Evolutionary conservation across 2,113 vertebrate species (phyloP), one percentile per base, ranked within the genome.

Genomic region (Laticauda laticaudata): DNA sequence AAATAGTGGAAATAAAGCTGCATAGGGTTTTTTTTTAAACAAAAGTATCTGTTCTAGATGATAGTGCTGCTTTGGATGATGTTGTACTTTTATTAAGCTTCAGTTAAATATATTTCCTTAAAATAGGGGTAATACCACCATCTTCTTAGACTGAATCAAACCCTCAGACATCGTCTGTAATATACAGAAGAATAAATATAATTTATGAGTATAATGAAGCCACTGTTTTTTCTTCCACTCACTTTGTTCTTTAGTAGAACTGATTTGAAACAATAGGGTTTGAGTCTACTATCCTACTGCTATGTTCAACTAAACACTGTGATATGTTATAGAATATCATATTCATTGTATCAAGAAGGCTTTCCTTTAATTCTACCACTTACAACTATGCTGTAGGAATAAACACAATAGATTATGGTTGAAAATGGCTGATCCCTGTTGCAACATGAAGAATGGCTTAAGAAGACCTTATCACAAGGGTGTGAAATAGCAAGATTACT

Each of bases 241-340:
- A 26, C 39, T 20, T 39, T 69, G 86, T 34, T 88, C 24, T 45
- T 21, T 51, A 26, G 34, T 92, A 87, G n/a, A 53, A 56, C 43
- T 26, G 34, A 34, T 88, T 12, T 69, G 12, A 51, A 95, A 93
- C 90, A 93, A 95, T 92, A 29, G 75, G 75, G 75, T 81, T 81
- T 43, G 18, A 81, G 34, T 81, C 3, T 81, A 43, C 75, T 43
- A 10, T 39, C 34, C 18, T 43, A 6, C 18, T 43, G 34, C 92
- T 91, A 96, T 93, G 94, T 94, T 93, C 91, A n/a, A 87, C 39
- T 59, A 88, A 91, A 91, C 0, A 10, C 90, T 88, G 14, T 34
- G 53, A 10, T 9, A 21, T 21, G 34, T 81, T 81, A 81, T 81
- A 34, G 34, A 43, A 21, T 34, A 81, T 43, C 75, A 81, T 81